Conservation (phyloP, 2,888 invertebrate genomes). For the Dolichomitus sp. region DNA sequence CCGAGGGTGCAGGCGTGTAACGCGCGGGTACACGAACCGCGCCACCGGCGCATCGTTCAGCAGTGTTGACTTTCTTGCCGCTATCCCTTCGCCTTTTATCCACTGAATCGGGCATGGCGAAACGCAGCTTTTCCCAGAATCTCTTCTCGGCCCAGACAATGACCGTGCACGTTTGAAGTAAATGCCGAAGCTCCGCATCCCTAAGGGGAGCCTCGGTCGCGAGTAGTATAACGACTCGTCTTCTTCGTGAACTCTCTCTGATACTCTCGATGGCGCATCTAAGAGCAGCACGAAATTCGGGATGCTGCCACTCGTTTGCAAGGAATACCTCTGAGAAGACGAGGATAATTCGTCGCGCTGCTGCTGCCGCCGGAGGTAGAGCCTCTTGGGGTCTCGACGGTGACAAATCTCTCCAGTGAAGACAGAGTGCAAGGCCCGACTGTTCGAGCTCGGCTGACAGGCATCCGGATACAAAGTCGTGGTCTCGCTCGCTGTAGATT, state of each 20-base stretch:
- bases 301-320: slow-evolving; percentile 93
- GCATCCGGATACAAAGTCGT: slow-evolving; percentile 91
- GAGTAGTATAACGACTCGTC: slow-evolving; percentile 85
- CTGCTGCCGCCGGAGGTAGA: slow-evolving; percentile 89
- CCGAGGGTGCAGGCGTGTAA: slow-evolving; percentile 92
- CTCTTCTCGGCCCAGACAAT: slow-evolving; percentile 92
- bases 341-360: slow-evolving; percentile 92
- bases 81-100: slow-evolving; percentile 76
- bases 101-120: slow-evolving; percentile 92
- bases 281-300: slow-evolving; percentile 93
- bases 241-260: slow-evolving; percentile 80
- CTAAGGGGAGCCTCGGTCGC: slow-evolving; percentile 91
- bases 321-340: slow-evolving; percentile 94
- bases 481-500: slow-evolving; percentile 93
- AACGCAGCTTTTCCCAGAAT: slow-evolving; percentile 95
- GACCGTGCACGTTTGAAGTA: slow-evolving; percentile 91
- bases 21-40: slow-evolving; percentile 88
- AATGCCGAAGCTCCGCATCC: slow-evolving; percentile 92
- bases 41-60: slow-evolving; percentile 78
- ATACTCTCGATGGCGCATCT: slow-evolving; percentile 91
- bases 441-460: slow-evolving; percentile 92
- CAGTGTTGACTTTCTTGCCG: slow-evolving; percentile 66
- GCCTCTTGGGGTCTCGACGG: slow-evolving; percentile 87
- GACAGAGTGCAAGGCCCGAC: slow-evolving; percentile 90
- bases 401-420: slow-evolving; percentile 87